Evolutionary conservation across 2,113 vertebrate species (phyloP).

Genomic region (Scomber scombrus): DNA sequence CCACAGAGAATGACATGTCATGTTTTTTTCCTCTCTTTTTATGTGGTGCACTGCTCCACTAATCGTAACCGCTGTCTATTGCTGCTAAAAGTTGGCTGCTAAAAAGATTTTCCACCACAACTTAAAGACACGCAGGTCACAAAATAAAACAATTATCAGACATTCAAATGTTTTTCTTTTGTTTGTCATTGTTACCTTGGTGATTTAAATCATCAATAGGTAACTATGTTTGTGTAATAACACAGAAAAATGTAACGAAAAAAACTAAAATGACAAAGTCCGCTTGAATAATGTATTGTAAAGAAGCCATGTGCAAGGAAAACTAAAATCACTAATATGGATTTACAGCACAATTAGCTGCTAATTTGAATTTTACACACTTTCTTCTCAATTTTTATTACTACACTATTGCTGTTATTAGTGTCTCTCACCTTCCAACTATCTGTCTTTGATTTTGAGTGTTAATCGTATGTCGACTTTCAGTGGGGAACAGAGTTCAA

Average conservation of each 20-base stretch:
- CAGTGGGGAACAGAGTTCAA: background rate
- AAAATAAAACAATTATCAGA: background rate
- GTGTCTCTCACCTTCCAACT: background rate
- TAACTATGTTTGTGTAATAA: no score
- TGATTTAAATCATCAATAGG: no score
- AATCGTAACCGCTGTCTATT: constrained; percentile 17
- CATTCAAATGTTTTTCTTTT: background rate
- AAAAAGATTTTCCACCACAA: background rate
- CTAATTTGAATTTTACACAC: constrained; percentile 24
- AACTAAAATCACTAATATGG: no score
- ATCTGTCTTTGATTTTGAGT: background rate
- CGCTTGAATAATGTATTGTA: no score
- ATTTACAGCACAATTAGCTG: constrained; percentile 7
- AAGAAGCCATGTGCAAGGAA: no score
- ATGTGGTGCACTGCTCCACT: background rate
- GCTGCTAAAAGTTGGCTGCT: background rate
- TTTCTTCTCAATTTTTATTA: background rate
- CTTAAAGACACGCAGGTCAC: background rate
- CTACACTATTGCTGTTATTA: background rate
- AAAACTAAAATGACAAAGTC: no score
- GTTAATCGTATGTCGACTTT: background rate
- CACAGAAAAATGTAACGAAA: no score
- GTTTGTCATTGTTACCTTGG: background rate
- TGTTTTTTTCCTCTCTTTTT: background rate
- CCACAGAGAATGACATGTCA: background rate